These are phyloP conservation scores for Sigmodon hispidus DNA, from an alignment of 2,113 vertebrate genomes.

Conservation along the genomic window DNA sequence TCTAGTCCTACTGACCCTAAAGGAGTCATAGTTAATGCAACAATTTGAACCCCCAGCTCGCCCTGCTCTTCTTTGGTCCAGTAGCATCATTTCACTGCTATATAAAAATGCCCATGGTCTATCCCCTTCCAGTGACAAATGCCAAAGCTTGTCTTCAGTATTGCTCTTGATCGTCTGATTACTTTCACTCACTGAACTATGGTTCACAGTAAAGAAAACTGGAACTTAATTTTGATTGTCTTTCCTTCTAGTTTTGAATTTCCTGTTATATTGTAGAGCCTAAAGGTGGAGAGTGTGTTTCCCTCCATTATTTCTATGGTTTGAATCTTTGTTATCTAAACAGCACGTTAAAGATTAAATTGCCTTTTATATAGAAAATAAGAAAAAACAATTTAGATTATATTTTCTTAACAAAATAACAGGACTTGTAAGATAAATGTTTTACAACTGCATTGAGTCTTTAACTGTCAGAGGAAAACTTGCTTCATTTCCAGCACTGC, in stretches of 20 bases:
- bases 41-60: neutral
- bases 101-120: neutral
- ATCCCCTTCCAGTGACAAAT: neutral
- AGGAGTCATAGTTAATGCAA: too few relatives aligned
- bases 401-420: conserved; percentile 24
- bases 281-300: too few relatives aligned
- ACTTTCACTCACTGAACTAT: neutral
- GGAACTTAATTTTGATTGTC: neutral
- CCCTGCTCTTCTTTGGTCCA: rapidly evolving
- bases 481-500: neutral
- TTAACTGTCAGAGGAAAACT: neutral
- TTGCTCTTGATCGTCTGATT: neutral
- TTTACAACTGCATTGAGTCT: neutral
- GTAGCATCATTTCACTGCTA: neutral
- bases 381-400: conserved; percentile 9
- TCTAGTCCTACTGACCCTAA: too few relatives aligned
- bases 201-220: neutral
- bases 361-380: neutral
- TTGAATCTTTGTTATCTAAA: neutral
- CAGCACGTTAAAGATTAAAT: neutral
- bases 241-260: neutral
- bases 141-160: neutral
- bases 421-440: neutral
- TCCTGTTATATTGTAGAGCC: neutral
- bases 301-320: neutral